Percentiles rank a stretch among this genome's conserved stretches.
phyloP scores from a whole-genome alignment of 2,888 invertebrate species.

The Melanophora roralis region DNA sequence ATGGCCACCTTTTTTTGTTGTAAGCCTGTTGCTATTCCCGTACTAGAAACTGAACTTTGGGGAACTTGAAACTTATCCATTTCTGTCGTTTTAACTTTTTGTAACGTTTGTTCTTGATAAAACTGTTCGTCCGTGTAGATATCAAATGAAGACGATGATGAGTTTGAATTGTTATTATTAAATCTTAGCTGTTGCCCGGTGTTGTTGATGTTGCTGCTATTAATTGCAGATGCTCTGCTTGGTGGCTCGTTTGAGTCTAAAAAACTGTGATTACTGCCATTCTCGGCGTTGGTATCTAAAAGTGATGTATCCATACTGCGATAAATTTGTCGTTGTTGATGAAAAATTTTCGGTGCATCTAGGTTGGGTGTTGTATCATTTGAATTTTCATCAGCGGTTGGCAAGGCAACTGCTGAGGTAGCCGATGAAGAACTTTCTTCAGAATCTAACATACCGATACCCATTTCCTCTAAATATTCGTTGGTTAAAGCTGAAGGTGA shows the following conservation, averaged over 20 bases:
- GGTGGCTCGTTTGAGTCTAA: constrained; percentile 66
- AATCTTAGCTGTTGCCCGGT: constrained; percentile 32
- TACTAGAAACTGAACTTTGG: constrained; percentile 35
- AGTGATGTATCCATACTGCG: constrained; percentile 66
- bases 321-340: constrained; percentile 65
- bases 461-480: constrained; percentile 78
- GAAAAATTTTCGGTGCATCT: constrained; percentile 70
- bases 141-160: constrained; percentile 67
- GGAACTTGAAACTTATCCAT: constrained; percentile 56
- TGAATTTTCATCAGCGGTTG: constrained; percentile 73
- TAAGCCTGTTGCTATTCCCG: constrained; percentile 33
- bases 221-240: constrained; percentile 5
- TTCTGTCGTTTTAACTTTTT: constrained; percentile 53
- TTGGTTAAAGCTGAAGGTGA: constrained; percentile 56
- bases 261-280: constrained; percentile 65
- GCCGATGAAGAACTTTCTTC: constrained; percentile 77
- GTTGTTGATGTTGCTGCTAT: constrained; percentile 23
- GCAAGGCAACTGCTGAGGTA: constrained; percentile 69
- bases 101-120: constrained; percentile 47
- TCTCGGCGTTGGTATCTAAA: constrained; percentile 66
- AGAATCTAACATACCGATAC: constrained; percentile 80
- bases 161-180: constrained; percentile 64
- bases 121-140: constrained; percentile 50
- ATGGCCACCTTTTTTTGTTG: constrained; percentile 71
- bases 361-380: constrained; percentile 73